Percentiles rank a stretch among this genome's conserved stretches.
phyloP scores from a whole-genome alignment of 53 echinoderm and acorn worm genomes.

The Actinopyga echinites region DNA sequence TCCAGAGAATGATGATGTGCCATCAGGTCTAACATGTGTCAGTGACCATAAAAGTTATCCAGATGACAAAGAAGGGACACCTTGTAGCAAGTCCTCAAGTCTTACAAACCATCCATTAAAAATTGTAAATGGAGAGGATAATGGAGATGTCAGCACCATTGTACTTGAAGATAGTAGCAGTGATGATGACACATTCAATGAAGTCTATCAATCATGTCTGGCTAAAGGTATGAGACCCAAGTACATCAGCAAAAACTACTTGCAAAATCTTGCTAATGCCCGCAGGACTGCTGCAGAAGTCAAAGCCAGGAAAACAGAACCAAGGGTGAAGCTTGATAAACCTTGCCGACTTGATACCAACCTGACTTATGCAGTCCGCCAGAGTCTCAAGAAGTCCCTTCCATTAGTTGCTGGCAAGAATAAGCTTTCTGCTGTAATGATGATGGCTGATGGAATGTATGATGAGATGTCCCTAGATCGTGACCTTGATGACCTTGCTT shows the following conservation, averaged over 20 bases:
- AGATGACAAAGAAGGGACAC: too few relatives aligned
- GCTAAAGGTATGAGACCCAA: conserved; percentile 17
- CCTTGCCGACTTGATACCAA: conserved; percentile 16
- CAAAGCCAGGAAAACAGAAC: conserved; percentile 12
- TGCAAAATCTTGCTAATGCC: neutral
- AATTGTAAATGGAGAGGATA: too few relatives aligned
- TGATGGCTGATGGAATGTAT: conserved; percentile 41
- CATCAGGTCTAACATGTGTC: too few relatives aligned
- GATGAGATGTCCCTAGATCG: conserved; percentile 26
- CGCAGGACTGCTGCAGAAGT: conserved; percentile 5
- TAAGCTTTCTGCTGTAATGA: conserved; percentile 22
- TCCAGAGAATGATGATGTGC: too few relatives aligned
- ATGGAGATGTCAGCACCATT: too few relatives aligned
- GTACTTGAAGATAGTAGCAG: too few relatives aligned
- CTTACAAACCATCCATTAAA: too few relatives aligned
- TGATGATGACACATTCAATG: too few relatives aligned
- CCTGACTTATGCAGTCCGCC: conserved; percentile 23
- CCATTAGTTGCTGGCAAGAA: conserved; percentile 6
- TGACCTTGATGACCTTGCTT: conserved; percentile 27
- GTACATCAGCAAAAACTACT: neutral
- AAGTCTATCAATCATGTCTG: neutral
- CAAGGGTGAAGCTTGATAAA: conserved; percentile 13
- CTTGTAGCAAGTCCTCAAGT: too few relatives aligned
- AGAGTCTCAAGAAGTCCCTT: conserved; percentile 7
- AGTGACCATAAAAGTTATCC: too few relatives aligned